phyloP scores from a whole-genome alignment of 2,888 invertebrate species.

The Melipona bicolor region DNA sequence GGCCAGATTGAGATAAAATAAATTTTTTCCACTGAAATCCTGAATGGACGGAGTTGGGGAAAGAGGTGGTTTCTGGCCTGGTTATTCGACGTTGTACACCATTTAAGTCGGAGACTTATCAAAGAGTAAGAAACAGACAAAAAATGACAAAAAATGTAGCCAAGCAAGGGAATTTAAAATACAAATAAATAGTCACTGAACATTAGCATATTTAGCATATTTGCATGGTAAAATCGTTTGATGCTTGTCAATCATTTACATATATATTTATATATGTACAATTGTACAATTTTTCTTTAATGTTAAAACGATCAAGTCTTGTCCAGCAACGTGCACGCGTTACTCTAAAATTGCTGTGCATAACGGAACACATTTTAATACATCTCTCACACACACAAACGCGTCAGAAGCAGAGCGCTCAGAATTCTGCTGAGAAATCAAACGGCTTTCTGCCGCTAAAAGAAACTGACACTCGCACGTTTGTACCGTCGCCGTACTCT shows the following conservation, averaged over 20 bases:
- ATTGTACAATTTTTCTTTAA: too few relatives aligned
- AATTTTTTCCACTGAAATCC: constrained; percentile 2
- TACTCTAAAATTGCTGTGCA: not conserved
- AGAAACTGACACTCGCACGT: not conserved
- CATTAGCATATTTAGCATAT: not conserved
- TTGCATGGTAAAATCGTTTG: not conserved
- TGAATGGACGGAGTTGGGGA: not conserved
- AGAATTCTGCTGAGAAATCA: not conserved
- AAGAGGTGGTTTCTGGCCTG: not conserved
- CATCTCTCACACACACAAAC: not conserved
- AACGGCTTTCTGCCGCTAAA: not conserved
- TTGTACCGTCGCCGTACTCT: not conserved
- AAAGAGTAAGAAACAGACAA: not conserved
- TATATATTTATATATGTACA: too few relatives aligned
- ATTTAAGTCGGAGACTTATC: not conserved
- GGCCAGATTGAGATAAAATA: constrained; percentile 36
- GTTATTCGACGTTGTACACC: not conserved
- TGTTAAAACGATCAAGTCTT: too few relatives aligned
- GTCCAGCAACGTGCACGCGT: too few relatives aligned
- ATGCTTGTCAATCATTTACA: not conserved
- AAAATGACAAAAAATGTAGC: not conserved
- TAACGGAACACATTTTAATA: not conserved
- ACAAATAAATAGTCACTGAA: not conserved
- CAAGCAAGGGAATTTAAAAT: not conserved
- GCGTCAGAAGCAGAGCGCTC: not conserved